phyloP scores from a whole-genome alignment of 2,888 invertebrate species.

The Morinoia aosen region DNA sequence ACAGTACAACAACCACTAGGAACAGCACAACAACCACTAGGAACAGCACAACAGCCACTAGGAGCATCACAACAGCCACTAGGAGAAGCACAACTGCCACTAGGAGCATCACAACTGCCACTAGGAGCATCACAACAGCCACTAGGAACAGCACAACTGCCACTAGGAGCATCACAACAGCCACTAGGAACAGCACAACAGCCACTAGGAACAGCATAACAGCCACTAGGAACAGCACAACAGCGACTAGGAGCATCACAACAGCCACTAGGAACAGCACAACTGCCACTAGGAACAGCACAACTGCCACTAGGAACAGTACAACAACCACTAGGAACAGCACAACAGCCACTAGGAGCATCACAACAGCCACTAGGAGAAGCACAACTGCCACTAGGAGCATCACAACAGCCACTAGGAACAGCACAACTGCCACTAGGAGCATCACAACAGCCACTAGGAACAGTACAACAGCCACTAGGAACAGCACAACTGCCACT shows the following conservation, averaged over 20 bases:
- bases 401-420: background rate
- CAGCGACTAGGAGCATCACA: background rate
- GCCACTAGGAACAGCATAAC: background rate
- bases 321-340: background rate
- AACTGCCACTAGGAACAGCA: background rate
- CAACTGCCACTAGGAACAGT: background rate
- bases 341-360: background rate
- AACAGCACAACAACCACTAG: background rate
- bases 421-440: background rate
- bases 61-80: no score
- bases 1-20: background rate
- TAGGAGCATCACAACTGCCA: background rate
- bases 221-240: background rate
- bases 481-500: background rate
- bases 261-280: background rate
- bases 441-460: background rate
- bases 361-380: no score
- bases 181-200: background rate
- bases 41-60: background rate
- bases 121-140: background rate
- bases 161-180: background rate
- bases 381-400: background rate
- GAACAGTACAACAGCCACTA: background rate
- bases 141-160: background rate
- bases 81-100: background rate